Percentiles rank a stretch among this genome's conserved stretches.
These are phyloP conservation scores for Pantala flavescens DNA, from an alignment of 1,140 invertebrate species.

Conservation along the genomic window DNA sequence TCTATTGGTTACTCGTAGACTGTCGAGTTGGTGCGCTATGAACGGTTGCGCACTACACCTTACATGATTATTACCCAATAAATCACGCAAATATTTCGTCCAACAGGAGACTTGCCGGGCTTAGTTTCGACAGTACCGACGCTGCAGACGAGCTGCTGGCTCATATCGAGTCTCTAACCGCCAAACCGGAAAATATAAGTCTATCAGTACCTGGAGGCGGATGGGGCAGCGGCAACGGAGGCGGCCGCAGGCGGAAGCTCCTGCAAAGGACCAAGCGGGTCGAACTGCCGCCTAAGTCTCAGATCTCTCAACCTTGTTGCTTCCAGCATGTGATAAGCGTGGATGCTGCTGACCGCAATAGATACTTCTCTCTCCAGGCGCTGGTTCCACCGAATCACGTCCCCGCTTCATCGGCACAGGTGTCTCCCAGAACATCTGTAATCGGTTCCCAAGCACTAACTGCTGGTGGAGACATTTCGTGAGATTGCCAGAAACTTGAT, in stretches of 20 bases:
- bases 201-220: constrained; percentile 54
- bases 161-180: constrained; percentile 57
- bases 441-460: neutral
- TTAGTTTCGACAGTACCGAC: constrained; percentile 65
- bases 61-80: no score
- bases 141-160: constrained; percentile 59
- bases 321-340: constrained; percentile 79
- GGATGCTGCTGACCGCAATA: constrained; percentile 51
- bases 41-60: no score
- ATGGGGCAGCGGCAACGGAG: constrained; percentile 33
- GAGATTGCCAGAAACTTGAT: neutral
- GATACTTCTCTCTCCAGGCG: constrained; percentile 57
- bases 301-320: constrained; percentile 77
- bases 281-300: constrained; percentile 59
- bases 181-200: constrained; percentile 70
- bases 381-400: constrained; percentile 31
- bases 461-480: neutral
- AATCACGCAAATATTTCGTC: constrained; percentile 25
- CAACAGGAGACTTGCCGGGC: constrained; percentile 42
- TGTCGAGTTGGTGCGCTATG: no score
- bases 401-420: neutral
- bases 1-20: no score
- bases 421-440: neutral
- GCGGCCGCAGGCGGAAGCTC: neutral
- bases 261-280: constrained; percentile 19